Evolutionary conservation across 2,888 invertebrate species (phyloP), one percentile per base, ranked within the genome.

Genomic region (Suillia variegata): DNA sequence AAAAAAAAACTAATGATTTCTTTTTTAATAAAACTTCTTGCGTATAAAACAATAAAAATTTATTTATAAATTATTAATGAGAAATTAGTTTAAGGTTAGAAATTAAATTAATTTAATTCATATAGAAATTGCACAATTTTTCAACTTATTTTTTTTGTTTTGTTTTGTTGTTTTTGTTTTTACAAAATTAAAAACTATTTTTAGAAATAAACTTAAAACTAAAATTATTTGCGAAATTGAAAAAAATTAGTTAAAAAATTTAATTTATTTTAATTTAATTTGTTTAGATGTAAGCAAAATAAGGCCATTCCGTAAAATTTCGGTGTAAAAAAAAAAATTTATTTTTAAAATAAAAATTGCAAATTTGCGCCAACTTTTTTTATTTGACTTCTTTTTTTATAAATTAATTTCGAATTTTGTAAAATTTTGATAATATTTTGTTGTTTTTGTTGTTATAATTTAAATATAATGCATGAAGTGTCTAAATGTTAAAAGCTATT

Each of bases 391-490:
- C 48, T 51, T 60, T 54, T 31, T 34, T 17, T 15, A 17, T 17
- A 68, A 65, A 70, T 73, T 71, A 71, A 70, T 69, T 71, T 73
- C 31, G 20, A 24, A 24, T 13, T 42, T 62, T 55, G 62, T 64
- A 63, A 65, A 54, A 34, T 24, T 45, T 31, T 2, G 13, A 18
- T n/a, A 48, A 56, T 62, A 59, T 51, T 45, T 52, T 56, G 54
- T 51, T 54, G 21, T 57, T 54, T 48, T 52, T 31, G 42, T 50
- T 49, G 62, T 62, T 62, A 48, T 61, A 52, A 58, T 62, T 56
- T 64, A 45, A 62, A 56, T 62, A 42, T 6, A 13, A 42, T 62
- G 58, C 60, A 59, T 68, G 62, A 50, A 63, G 62, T 54, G 48
- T 34, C 58, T 56, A 56, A 61, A 66, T 61, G 66, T 64, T 62